Evolutionary conservation across 2,797 vertebrate genomes (phyloP), one percentile per base, ranked within the genome.

Genomic region (Myotis pilosus): DNA sequence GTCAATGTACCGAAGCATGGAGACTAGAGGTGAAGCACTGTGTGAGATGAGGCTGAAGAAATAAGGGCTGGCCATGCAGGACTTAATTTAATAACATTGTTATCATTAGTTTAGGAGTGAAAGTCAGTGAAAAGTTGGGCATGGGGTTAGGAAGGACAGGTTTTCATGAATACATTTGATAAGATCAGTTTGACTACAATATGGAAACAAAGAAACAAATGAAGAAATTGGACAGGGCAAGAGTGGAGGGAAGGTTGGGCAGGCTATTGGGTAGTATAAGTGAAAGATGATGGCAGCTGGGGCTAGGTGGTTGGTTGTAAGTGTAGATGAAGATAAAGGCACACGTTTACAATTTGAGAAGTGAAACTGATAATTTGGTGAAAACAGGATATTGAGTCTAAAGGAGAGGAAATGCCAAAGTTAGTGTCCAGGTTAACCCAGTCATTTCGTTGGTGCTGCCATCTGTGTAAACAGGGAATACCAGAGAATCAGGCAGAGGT

Each of bases 341-440:
- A 81, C 17, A 72, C 60, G 53, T 68, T 88, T 87, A 87, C 22
- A 38, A 80, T 62, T 30, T 66, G 66, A 41, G 57, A 87, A 33
- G 49, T 89, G 19, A 94, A 91, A 76, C 8, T 51, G 51, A 88
- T 49, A 90, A 75, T 83, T 74, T 49, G 62, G 69, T 60, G 44
- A 89, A 57, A 71, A 51, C 0, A 87, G 23, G 57, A 79, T 33
- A 11, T 4, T 74, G 19, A 13, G 7, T 28, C 4, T 38, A 8
- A 93, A 79, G 20, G 57, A 88, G 41, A 84, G 25, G n/a, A 89
- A 88, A 92, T 60, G 30, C 30, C 60, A 69, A 92, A 89, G 53
- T 20, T 94, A 19, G 64, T 72, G 17, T 82, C 25, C 23, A 47
- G 5, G 36, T 76, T 91, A 94, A 51, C 9, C 23, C 33, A 33